These are phyloP conservation scores for Camptogramma bilineatum DNA, from an alignment of 2,888 invertebrate genomes.

Conservation along the genomic window DNA sequence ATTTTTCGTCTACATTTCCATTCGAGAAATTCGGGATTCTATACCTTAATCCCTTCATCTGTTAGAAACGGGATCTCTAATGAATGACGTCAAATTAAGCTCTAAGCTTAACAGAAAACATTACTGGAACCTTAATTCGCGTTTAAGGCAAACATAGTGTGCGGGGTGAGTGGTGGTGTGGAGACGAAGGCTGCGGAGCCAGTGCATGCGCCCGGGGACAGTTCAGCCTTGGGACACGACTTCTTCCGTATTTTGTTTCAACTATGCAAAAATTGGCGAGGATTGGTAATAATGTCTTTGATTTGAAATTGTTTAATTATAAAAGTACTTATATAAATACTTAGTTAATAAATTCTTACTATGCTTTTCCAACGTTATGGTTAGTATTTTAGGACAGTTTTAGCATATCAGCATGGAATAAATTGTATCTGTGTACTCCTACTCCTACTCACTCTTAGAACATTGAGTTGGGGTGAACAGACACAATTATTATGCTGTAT, in stretches of 20 bases:
- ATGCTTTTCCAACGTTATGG: too few species aligned
- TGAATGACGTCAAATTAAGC: slow-evolving; percentile 80
- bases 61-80: slow-evolving; percentile 65
- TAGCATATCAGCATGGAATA: too few species aligned
- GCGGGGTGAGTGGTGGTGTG: slow-evolving; percentile 82
- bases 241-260: slow-evolving; percentile 21
- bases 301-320: not conserved
- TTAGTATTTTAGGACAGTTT: too few species aligned
- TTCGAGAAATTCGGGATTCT: slow-evolving; percentile 27
- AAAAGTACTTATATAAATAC: too few species aligned
- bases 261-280: not conserved
- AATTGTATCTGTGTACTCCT: too few species aligned
- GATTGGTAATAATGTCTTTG: slow-evolving; percentile 8
- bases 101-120: slow-evolving; percentile 81
- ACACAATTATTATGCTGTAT: too few species aligned
- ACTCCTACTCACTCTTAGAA: too few species aligned
- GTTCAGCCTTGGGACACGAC: slow-evolving; percentile 35
- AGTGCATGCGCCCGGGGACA: slow-evolving; percentile 65
- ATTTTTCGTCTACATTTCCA: slow-evolving; percentile 4
- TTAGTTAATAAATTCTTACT: too few species aligned
- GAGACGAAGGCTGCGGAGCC: slow-evolving; percentile 79
- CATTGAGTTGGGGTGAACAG: too few species aligned
- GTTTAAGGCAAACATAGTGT: slow-evolving; percentile 84
- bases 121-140: slow-evolving; percentile 83
- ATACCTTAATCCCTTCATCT: slow-evolving; percentile 55